Evolutionary conservation across 1,140 invertebrate species (phyloP).

Genomic region (Bombus haemorrhoidalis): DNA sequence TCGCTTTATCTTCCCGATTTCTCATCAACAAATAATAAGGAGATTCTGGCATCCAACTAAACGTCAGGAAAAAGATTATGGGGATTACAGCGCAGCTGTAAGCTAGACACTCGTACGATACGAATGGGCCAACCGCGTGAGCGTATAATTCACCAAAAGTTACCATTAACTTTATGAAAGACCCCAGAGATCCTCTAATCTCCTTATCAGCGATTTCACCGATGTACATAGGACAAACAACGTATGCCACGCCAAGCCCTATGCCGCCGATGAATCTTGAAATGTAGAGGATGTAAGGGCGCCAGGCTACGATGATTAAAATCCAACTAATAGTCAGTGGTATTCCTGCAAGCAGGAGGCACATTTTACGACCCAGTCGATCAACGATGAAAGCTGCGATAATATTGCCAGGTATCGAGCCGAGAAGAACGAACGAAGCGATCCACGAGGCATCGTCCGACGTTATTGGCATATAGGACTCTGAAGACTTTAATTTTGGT

Average conservation of each 20-base stretch:
- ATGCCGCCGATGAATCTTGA: conserved; percentile 84
- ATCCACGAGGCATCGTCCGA: conserved; percentile 83
- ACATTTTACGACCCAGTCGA: conserved; percentile 83
- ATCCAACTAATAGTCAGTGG: conserved; percentile 83
- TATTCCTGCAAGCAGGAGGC: conserved; percentile 79
- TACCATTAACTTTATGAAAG: conserved; percentile 87
- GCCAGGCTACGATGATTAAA: conserved; percentile 76
- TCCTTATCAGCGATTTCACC: conserved; percentile 88
- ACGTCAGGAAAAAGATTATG: conserved; percentile 85
- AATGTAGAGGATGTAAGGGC: conserved; percentile 76
- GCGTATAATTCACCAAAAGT: conserved; percentile 86
- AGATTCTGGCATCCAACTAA: conserved; percentile 90
- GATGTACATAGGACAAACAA: conserved; percentile 86
- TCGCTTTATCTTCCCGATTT: conserved; percentile 74
- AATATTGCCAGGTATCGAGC: conserved; percentile 81
- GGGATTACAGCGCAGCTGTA: conserved; percentile 81
- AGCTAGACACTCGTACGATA: conserved; percentile 82
- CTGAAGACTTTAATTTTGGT: conserved; percentile 76
- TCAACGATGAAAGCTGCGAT: conserved; percentile 84
- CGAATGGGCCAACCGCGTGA: conserved; percentile 83
- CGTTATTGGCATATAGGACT: conserved; percentile 74
- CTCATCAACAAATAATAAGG: conserved; percentile 78
- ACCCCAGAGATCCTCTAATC: conserved; percentile 86
- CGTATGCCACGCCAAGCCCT: conserved; percentile 81
- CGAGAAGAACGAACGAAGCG: conserved; percentile 82